Percentiles rank a stretch among this genome's conserved stretches.
These are phyloP conservation scores for Drosophila atroscutellata DNA, from an alignment of 2,888 invertebrate species.

Conservation along the genomic window DNA sequence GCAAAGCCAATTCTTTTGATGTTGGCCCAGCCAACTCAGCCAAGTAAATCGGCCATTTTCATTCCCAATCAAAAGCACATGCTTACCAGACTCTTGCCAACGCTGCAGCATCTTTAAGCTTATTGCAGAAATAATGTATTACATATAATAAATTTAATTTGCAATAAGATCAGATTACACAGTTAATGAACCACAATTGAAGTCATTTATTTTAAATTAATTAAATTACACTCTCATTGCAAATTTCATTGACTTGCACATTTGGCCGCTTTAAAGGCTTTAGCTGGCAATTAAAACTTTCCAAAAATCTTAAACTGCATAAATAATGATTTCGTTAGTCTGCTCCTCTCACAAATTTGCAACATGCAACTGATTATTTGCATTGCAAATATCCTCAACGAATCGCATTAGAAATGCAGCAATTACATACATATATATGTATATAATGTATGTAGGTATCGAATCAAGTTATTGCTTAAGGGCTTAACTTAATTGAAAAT, in stretches of 20 bases:
- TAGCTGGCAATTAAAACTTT: constrained; percentile 61
- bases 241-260: constrained; percentile 20
- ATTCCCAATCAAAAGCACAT: constrained; percentile 44
- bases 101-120: not conserved
- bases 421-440: constrained; percentile 1
- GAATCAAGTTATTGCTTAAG: not conserved
- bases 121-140: not conserved
- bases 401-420: constrained; percentile 47
- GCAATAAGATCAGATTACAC: not conserved
- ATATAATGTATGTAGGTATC: not conserved
- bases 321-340: constrained; percentile 73
- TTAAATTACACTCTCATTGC: not conserved
- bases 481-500: constrained; percentile 23
- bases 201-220: constrained; percentile 3
- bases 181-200: constrained; percentile 4
- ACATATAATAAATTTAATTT: not conserved
- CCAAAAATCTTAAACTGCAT: constrained; percentile 62
- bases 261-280: constrained; percentile 1
- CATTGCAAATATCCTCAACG: constrained; percentile 66
- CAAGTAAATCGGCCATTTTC: constrained; percentile 52
- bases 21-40: constrained; percentile 1
- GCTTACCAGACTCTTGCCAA: not conserved
- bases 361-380: constrained; percentile 76
- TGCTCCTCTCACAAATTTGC: constrained; percentile 40
- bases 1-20: constrained; percentile 36